phyloP scores from a whole-genome alignment of 2,113 vertebrate genomes.

The Poecile atricapillus region DNA sequence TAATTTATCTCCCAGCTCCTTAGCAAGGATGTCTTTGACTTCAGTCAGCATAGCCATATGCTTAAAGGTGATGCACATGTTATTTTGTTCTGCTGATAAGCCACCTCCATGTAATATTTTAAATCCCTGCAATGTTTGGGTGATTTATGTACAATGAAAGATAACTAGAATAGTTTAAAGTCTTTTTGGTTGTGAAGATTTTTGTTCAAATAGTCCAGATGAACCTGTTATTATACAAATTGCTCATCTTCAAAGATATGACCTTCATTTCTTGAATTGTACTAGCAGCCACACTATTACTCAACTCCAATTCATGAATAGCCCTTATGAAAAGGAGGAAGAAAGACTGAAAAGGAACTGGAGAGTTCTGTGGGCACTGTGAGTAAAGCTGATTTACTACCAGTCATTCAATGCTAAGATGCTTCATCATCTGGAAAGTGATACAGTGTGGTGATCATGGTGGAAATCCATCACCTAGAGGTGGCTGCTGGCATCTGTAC shows the following conservation, averaged over 20 bases:
- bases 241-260: neutral
- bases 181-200: neutral
- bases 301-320: neutral
- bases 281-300: neutral
- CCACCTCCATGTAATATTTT: neutral
- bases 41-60: neutral
- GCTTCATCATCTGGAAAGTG: constrained; percentile 20
- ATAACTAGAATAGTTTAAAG: neutral
- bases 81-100: neutral
- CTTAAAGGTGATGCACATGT: neutral
- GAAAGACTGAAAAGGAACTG: neutral
- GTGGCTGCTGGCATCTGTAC: neutral
- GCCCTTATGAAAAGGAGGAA: neutral
- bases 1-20: neutral
- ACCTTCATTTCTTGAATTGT: constrained; percentile 6
- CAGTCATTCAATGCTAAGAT: neutral
- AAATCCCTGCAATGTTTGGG: neutral
- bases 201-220: neutral
- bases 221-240: neutral
- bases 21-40: neutral
- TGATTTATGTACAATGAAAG: neutral
- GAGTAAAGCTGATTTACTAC: constrained; percentile 35
- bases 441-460: neutral
- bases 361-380: neutral
- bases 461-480: constrained; percentile 21